phyloP scores from a whole-genome alignment of 1,140 invertebrate genomes.

The Saccostrea glomerata region DNA sequence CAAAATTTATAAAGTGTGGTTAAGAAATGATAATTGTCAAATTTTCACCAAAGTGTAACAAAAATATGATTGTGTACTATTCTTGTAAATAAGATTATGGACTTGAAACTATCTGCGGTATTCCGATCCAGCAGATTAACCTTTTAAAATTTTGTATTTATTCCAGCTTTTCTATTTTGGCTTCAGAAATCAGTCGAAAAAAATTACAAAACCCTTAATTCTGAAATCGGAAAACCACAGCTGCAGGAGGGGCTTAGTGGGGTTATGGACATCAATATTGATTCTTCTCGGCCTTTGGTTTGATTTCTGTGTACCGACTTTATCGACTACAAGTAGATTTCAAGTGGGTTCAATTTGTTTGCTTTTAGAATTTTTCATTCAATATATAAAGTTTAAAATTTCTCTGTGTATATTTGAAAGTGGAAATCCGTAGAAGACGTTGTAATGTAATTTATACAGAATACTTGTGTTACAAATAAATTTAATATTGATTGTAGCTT shows the following conservation, averaged over 20 bases:
- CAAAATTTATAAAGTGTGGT: background rate
- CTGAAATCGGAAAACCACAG: background rate
- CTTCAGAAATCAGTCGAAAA: background rate
- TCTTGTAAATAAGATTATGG: background rate
- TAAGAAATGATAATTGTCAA: background rate
- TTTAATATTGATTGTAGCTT: background rate
- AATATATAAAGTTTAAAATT: constrained; percentile 12
- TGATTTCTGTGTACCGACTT: constrained; percentile 28
- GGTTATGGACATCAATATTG: constrained; percentile 34
- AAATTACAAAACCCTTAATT: background rate
- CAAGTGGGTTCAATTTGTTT: constrained; percentile 41
- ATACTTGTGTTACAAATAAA: background rate
- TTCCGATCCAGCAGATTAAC: background rate
- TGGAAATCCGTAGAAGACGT: background rate
- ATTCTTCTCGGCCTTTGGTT: constrained; percentile 38
- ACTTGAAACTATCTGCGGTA: background rate
- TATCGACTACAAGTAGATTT: constrained; percentile 22
- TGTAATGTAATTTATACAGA: background rate
- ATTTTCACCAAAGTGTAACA: background rate
- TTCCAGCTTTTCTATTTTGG: constrained; percentile 18
- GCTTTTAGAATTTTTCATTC: constrained; percentile 12
- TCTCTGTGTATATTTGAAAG: constrained; percentile 4
- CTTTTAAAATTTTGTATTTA: background rate
- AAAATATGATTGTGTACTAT: constrained; percentile 18
- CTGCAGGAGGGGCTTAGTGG: background rate